Conservation (phyloP, 2,113 vertebrate genomes). For the Rhinichthys klamathensis region DNA sequence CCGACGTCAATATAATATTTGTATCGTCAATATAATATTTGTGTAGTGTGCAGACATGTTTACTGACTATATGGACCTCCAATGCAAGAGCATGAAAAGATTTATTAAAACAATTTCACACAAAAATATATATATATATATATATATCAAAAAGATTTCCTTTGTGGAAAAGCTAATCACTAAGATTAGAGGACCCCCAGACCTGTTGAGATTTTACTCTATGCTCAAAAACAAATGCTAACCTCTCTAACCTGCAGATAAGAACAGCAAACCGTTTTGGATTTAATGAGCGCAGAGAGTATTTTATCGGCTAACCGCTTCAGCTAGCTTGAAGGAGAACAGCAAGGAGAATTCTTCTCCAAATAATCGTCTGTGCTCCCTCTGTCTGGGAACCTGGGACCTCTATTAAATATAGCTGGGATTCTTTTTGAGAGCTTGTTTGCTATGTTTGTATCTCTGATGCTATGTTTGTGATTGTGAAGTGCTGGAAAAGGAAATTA, state of each 20-base stretch:
- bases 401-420: conserved; percentile 52
- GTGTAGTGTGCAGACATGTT: background rate
- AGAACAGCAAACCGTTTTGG: conserved; percentile 13
- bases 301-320: conserved; percentile 37
- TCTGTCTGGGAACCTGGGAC: conserved; percentile 44
- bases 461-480: conserved; percentile 27
- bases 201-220: background rate
- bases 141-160: background rate
- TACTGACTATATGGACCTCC: background rate
- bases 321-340: conserved; percentile 24
- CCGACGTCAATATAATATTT: background rate
- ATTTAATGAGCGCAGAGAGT: conserved; percentile 38
- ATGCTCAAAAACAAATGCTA: conserved; percentile 30
- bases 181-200: background rate
- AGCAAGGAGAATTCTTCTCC: conserved; percentile 40
- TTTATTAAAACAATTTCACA: background rate
- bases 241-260: conserved; percentile 17
- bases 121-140: background rate
- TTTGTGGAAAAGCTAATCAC: background rate
- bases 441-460: conserved; percentile 24
- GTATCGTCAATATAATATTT: background rate
- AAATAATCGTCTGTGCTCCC: conserved; percentile 28
- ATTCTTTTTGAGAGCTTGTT: conserved; percentile 42
- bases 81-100: background rate
- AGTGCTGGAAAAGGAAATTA: conserved; percentile 18